These are phyloP conservation scores for Melanophora roralis DNA, from an alignment of 2,888 invertebrate species.

Conservation along the genomic window DNA sequence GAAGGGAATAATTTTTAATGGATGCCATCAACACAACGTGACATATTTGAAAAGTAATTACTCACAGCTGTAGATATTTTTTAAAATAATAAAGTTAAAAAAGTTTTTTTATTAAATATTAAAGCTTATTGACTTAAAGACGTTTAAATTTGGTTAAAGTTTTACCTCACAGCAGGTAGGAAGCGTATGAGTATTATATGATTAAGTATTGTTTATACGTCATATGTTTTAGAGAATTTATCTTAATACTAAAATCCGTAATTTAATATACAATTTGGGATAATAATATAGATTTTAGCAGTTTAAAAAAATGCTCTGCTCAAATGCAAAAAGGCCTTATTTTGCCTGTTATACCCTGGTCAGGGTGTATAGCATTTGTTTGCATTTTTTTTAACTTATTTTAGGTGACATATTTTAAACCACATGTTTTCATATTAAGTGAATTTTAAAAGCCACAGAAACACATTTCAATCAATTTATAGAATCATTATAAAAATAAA, in stretches of 20 bases:
- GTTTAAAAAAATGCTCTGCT: too few species aligned
- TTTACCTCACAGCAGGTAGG: too few species aligned
- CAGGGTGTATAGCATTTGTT: too few species aligned
- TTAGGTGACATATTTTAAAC: background rate
- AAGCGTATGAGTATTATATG: too few species aligned
- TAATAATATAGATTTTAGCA: too few species aligned
- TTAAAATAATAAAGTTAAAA: background rate
- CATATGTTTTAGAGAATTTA: too few species aligned
- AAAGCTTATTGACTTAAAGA: background rate
- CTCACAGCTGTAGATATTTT: background rate
- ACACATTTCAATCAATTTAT: slow-evolving; percentile 55
- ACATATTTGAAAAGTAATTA: background rate
- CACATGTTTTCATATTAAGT: background rate
- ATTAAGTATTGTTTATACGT: too few species aligned
- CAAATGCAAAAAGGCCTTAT: too few species aligned
- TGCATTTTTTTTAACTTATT: background rate
- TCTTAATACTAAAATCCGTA: too few species aligned
- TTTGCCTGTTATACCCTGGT: too few species aligned
- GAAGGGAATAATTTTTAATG: background rate
- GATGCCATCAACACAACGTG: background rate
- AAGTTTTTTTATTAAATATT: background rate
- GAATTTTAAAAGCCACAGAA: slow-evolving; percentile 44
- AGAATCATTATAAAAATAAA: slow-evolving; percentile 17
- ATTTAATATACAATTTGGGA: too few species aligned
- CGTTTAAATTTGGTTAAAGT: background rate